Base-by-base conservation (phyloP, 2,888 invertebrate genomes). In the Lathronympha strigana region DNA sequence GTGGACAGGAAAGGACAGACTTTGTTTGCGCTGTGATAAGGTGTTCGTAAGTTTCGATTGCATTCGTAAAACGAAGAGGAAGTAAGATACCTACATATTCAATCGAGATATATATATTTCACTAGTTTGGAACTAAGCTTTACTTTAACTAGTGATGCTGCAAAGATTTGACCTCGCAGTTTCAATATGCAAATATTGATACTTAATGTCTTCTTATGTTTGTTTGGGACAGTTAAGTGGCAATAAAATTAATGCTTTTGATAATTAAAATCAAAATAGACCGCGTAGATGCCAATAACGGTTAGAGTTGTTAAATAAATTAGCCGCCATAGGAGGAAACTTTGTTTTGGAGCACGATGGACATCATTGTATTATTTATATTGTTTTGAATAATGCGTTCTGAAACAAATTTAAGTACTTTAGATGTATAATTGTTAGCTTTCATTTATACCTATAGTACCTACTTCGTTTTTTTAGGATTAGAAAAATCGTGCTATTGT, bases 111-210 rank as follows among this genome's bases (percentile, higher is more conserved):
- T 4, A 4, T 8, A 8, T 28, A 4, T 8, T 1, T 28, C 5
- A 1, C 5, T 28, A 28, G 33, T 33, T 33, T 33, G 9, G 33
- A 33, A 33, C 33, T 13, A 28, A 4, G 28, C 28, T 28, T 28
- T n/a, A n/a, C n/a, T n/a, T n/a, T 36, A n/a, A 36, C n/a, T 36
- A 5, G n/a, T 5, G n/a, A 5, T 36, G 36, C n/a, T 15, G 0
- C 8, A 5, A 5, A 5, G 4, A 36, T 36, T n/a, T n/a, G n/a
- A n/a, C 36, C 36, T 36, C n/a, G n/a, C n/a, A n/a, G n/a, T n/a
- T n/a, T n/a, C n/a, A 67, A 63, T 67, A 67, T 63, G 67, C 38
- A 54, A 68, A 68, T 61, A 38, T 51, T 47, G 47, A 28, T 33
- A 67, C 25, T 28, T 51, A 51, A 66, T 50, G 61, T 67, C 50